Conservation (phyloP, 2,113 vertebrate genomes). For the Dipodomys spectabilis region DNA sequence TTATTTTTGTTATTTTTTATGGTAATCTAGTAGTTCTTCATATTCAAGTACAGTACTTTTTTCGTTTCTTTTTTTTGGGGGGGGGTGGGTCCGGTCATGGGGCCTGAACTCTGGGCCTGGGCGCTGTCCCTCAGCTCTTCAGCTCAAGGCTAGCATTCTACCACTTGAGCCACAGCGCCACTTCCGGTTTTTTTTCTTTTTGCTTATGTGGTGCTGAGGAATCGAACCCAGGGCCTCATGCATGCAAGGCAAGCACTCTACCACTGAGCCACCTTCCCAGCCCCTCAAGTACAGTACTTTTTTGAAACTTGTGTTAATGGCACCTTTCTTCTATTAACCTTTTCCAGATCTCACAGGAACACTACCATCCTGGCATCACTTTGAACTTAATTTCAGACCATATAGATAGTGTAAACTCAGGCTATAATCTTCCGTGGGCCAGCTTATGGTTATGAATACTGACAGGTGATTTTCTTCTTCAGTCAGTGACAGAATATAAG, state of each 20-base stretch:
- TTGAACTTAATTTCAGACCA: slow-evolving; percentile 46
- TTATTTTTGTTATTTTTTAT: slow-evolving; percentile 52
- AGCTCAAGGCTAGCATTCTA: too few species aligned
- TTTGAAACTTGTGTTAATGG: not conserved
- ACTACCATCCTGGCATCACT: not conserved
- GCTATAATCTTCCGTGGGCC: not conserved
- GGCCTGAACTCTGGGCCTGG: too few species aligned
- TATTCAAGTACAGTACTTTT: not conserved
- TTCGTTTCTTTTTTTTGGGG: too few species aligned
- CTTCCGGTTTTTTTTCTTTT: too few species aligned
- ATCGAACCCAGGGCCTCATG: too few species aligned
- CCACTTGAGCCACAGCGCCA: too few species aligned
- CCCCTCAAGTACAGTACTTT: not conserved
- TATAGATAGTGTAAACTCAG: slow-evolving; percentile 9
- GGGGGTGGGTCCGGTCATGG: too few species aligned
- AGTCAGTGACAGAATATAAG: slow-evolving; percentile 45
- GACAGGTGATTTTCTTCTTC: slow-evolving; percentile 30
- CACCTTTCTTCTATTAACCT: not conserved
- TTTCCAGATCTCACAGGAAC: not conserved
- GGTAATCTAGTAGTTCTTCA: slow-evolving; percentile 2
- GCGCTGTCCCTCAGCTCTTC: too few species aligned
- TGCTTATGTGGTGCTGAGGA: too few species aligned
- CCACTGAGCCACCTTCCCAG: too few species aligned
- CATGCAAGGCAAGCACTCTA: too few species aligned
- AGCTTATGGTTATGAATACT: slow-evolving; percentile 38